Evolutionary conservation across 2,888 invertebrate species (phyloP), one percentile per base, ranked within the genome.

Genomic region (Caenorhabditis doughertyi): DNA sequence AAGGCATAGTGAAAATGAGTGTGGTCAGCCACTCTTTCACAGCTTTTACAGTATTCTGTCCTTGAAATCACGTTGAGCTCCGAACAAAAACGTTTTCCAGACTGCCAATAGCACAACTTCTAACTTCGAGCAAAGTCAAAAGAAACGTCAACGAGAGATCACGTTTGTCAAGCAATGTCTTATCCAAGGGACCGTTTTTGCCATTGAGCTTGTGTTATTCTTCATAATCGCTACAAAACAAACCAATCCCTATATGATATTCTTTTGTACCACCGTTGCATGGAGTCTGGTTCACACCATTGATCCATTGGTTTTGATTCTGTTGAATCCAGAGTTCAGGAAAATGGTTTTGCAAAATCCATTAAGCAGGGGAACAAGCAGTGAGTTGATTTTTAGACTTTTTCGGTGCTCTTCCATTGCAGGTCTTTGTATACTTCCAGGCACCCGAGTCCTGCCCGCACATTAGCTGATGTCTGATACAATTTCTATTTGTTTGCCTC

Each of bases 211-310:
- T n/a, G 27, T 81, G 1, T 60, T 81, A 11, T 81, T 81, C 25
- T 81, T 81, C 65, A 56, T 81, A 18, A 35, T 81, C 25, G 74
- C 81, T 11, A 11, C 18, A 21, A 70, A 25, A 42, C 81, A 81
- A 51, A 32, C 74, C 4, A 8, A 53, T 3, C 70, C 81, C 1
- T 56, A 64, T 1, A n/a, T 55, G 39, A 74, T 81, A 5, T 81
- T 81, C 32, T 39, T 81, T 5, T 81, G 81, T 64, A 81, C 81
- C 7, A 81, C 81, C 8, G 72, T 81, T n/a, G 62, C 81, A 9
- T 81, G 81, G 81, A 76, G 65, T 18, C 23, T 71, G 18, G 76
- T 81, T 0, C 81, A 81, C 35, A 71, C 74, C 0, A 76, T 81
- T 32, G 81, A 81, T 23, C 81, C 81, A 16, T 49, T 80, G 5